Conservation (phyloP, 1,140 invertebrate species). For the Aricia agestis region DNA sequence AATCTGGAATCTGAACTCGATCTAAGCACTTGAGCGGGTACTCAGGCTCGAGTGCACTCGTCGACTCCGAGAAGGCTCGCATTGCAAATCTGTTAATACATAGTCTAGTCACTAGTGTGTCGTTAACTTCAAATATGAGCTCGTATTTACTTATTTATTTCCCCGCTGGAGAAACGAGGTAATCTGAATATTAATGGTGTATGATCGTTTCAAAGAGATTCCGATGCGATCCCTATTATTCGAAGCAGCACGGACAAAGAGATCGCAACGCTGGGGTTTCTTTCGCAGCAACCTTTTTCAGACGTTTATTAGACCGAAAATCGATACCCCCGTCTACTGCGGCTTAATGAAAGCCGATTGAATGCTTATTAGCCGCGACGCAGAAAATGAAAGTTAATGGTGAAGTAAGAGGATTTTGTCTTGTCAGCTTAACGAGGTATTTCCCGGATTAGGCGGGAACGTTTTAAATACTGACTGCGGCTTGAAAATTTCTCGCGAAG, state of each 20-base stretch:
- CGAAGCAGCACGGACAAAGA: slow-evolving; percentile 42
- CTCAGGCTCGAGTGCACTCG: slow-evolving; percentile 3
- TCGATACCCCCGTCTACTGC: slow-evolving; percentile 28
- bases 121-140: background rate
- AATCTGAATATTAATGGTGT: slow-evolving; percentile 18
- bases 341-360: slow-evolving; percentile 60
- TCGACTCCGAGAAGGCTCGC: background rate
- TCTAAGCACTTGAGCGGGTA: background rate
- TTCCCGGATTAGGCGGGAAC: slow-evolving; percentile 45
- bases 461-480: slow-evolving; percentile 15
- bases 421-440: slow-evolving; percentile 47
- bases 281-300: slow-evolving; percentile 30
- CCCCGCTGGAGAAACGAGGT: background rate
- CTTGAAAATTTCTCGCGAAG: background rate
- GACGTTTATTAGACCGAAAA: slow-evolving; percentile 20
- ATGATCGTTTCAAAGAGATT: slow-evolving; percentile 33
- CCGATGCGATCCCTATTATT: slow-evolving; percentile 38
- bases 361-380: slow-evolving; percentile 56
- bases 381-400: slow-evolving; percentile 52
- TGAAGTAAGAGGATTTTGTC: slow-evolving; percentile 49
- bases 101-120: background rate
- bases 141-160: slow-evolving; percentile 8
- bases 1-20: slow-evolving; percentile 1
- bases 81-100: slow-evolving; percentile 11
- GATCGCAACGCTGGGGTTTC: slow-evolving; percentile 38